A percentile compares a stretch with the other conserved stretches of the same genome.
Conservation (phyloP, 1,140 invertebrate species). For the Cydia fagiglandana region DNA sequence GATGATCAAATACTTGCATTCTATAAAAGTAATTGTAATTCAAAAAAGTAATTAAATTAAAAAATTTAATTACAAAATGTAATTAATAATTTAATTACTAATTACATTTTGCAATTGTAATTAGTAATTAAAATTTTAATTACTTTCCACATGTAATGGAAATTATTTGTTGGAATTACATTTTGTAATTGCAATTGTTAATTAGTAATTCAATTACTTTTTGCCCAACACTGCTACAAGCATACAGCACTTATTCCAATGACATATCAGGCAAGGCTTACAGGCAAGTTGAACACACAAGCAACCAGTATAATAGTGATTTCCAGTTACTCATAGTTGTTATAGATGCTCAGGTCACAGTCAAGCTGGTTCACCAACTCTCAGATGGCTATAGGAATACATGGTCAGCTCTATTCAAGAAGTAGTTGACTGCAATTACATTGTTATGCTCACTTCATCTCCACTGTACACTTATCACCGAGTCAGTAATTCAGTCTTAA, state of each 20-base stretch:
- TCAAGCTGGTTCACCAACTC: neutral
- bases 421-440: slow-evolving; percentile 77
- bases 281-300: neutral
- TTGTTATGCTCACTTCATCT: slow-evolving; percentile 75
- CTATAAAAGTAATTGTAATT: too few species aligned
- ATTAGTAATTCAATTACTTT: too few species aligned
- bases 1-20: too few species aligned
- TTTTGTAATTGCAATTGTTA: too few species aligned
- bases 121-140: too few species aligned
- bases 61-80: too few species aligned
- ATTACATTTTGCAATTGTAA: too few species aligned
- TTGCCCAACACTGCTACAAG: too few species aligned
- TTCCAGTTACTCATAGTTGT: slow-evolving; percentile 45
- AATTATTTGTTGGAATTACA: too few species aligned
- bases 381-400: slow-evolving; percentile 33
- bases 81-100: too few species aligned
- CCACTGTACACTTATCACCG: slow-evolving; percentile 68
- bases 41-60: too few species aligned
- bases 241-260: slow-evolving; percentile 32
- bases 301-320: slow-evolving; percentile 31
- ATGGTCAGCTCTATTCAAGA: slow-evolving; percentile 70
- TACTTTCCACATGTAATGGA: too few species aligned
- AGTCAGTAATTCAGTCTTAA: slow-evolving; percentile 67
- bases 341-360: neutral
- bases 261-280: slow-evolving; percentile 39